Evolutionary conservation across 2,797 vertebrate genomes (phyloP), one percentile per base, ranked within the genome.

Genomic region (Acestrorhynchus altus): DNA sequence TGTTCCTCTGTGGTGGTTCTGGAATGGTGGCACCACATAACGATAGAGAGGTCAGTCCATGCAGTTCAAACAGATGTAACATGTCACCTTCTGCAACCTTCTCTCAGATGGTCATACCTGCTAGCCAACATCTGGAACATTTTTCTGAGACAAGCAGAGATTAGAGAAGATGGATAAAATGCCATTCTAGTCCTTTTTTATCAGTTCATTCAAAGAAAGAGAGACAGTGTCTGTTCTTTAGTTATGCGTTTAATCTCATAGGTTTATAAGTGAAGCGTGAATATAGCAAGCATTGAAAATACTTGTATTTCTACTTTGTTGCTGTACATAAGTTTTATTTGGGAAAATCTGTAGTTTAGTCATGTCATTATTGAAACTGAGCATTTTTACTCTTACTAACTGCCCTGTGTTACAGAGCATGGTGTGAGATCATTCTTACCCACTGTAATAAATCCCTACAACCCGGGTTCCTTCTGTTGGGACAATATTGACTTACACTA

Each of bases 211-310:
- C 16, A 39, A 44, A 72, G 46, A 52, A 31, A 42, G 49, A 76
- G 18, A 76, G 46, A 72, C 64, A 83, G 40, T 12, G 76, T 83
- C 79, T 79, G 82, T 61, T 67, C 54, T 52, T 52, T 28, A 46
- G 40, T 47, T 54, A 46, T 54, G 6, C 66, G 74, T 78, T 81
- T 28, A 8, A 70, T 79, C 72, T 60, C 46, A 7, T 35, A 16
- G 4, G 54, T 42, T 56, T 56, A 39, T 8, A 65, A 13, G 12
- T 46, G 42, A 65, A 46, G 42, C 20, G 24, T 15, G n/a, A 5
- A 1, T 46, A 44, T 46, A 44, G n/a, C 46, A 13, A 6, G 31
- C 31, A 35, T 35, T 2, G 2, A 35, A 35, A 6, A 35, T 35
- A 35, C 31, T 35, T n/a, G n/a, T n/a, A n/a, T n/a, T n/a, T n/a